Evolutionary conservation across 2,888 invertebrate species (phyloP).

Genomic region (Monoplex corrugatus): DNA sequence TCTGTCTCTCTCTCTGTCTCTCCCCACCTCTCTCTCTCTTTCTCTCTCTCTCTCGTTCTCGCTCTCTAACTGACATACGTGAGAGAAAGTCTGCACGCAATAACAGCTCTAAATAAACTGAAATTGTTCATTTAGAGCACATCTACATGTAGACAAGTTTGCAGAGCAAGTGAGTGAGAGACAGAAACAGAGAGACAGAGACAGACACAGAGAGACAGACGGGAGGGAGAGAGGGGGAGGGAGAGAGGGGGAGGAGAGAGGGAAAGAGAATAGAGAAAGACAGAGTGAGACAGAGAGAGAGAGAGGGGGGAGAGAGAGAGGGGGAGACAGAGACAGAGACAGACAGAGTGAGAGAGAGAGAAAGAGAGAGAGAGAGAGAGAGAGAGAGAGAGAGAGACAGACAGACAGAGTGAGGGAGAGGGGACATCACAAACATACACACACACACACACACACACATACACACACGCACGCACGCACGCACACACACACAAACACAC

Average conservation of each 20-base stretch:
- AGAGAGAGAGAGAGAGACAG: background rate
- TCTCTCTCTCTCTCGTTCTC: background rate
- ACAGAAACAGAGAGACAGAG: no score
- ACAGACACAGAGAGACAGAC: no score
- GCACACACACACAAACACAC: background rate
- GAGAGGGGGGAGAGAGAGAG: no score
- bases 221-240: no score
- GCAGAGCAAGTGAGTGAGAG: no score
- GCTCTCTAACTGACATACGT: background rate
- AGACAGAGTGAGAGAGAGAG: background rate
- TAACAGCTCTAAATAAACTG: no score
- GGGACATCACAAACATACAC: background rate
- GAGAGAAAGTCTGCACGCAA: no score
- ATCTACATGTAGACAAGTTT: no score
- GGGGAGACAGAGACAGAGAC: background rate
- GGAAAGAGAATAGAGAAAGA: no score
- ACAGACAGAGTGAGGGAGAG: background rate
- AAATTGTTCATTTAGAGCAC: no score
- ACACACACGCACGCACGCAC: background rate
- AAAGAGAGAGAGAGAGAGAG: background rate
- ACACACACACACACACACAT: background rate
- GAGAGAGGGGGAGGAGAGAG: no score
- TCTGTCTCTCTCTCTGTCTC: slow-evolving; percentile 18
- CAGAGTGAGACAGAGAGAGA: no score
- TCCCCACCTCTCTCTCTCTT: slow-evolving; percentile 6